Evolutionary conservation across 2,888 invertebrate species (phyloP), one percentile per base, ranked within the genome.

Genomic region (Orthonevra nobilis): DNA sequence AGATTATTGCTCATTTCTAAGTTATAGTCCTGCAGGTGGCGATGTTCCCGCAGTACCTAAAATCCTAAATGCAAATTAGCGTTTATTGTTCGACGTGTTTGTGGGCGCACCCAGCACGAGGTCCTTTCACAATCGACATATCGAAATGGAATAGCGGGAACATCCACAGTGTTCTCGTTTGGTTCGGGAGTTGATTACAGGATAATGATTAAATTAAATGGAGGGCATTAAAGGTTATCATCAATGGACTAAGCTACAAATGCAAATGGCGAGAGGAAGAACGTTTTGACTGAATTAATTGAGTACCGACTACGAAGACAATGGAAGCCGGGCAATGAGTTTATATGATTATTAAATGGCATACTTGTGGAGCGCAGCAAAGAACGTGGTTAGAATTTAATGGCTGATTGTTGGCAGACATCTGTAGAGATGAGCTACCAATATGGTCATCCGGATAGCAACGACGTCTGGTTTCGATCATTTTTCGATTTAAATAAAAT

Each of bases 11-110:
- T 75, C 69, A 56, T 69, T 69, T 69, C 42, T 63, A 50, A 56
- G 52, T 44, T 61, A 36, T 70, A 36, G 60, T 44, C 61, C 48
- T 56, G 30, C 26, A n/a, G n/a, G n/a, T n/a, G n/a, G n/a, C 17
- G 52, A 26, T 58, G 50, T 14, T 68, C 32, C 30, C 40, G 34
- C 20, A 63, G 63, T 70, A 56, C 75, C n/a, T n/a, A n/a, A n/a
- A 75, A 50, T 75, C 70, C 70, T 50, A 70, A 70, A 75, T 75
- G 70, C 56, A 75, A 75, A 75, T 63, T 70, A 70, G 50, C 36
- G 52, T 34, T 63, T 28, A 69, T 63, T 69, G 68, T 64, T 63
- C 10, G 30, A 36, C 34, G 63, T 42, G 40, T 48, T 54, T 9
- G 15, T 50, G 58, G 34, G 42, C 36, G n/a, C n/a, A n/a, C n/a